Percentiles rank a stretch among this genome's conserved stretches.
phyloP scores from a whole-genome alignment of 2,113 vertebrate species.

The Perca flavescens region DNA sequence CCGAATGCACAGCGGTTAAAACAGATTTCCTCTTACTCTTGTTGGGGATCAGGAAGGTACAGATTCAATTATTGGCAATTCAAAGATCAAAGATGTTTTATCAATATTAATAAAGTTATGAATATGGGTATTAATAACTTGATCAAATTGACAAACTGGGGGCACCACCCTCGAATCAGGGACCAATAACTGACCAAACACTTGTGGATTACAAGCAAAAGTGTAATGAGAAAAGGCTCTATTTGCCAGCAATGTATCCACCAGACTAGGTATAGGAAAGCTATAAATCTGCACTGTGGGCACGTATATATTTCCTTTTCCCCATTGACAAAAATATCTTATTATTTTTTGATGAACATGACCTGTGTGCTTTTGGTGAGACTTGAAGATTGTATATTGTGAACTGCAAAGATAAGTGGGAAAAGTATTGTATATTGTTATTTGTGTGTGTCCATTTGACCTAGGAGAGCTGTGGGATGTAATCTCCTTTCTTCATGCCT shows the following conservation, averaged over 20 bases:
- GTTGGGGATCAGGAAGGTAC: no score
- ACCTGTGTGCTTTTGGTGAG: not conserved
- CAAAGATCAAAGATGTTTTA: no score
- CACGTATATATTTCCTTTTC: not conserved
- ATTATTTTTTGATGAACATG: not conserved
- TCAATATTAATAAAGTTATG: no score
- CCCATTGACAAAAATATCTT: not conserved
- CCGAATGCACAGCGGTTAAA: not conserved
- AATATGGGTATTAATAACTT: no score
- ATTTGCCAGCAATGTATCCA: not conserved
- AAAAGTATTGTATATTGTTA: not conserved
- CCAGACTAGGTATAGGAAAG: not conserved
- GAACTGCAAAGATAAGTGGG: not conserved
- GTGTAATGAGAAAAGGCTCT: slow-evolving; percentile 20
- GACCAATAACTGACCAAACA: no score
- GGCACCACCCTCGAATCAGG: no score
- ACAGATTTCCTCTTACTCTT: not conserved
- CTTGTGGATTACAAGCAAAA: slow-evolving; percentile 19
- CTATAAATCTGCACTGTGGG: not conserved
- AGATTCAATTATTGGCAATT: no score
- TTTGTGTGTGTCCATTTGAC: slow-evolving; percentile 1
- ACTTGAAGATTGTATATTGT: not conserved
- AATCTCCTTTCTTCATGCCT: slow-evolving; percentile 27
- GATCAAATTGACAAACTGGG: no score
- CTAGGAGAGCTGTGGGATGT: slow-evolving; percentile 30